Base-by-base conservation (phyloP, 2,888 invertebrate species). In the Heliconius ethilla region DNA sequence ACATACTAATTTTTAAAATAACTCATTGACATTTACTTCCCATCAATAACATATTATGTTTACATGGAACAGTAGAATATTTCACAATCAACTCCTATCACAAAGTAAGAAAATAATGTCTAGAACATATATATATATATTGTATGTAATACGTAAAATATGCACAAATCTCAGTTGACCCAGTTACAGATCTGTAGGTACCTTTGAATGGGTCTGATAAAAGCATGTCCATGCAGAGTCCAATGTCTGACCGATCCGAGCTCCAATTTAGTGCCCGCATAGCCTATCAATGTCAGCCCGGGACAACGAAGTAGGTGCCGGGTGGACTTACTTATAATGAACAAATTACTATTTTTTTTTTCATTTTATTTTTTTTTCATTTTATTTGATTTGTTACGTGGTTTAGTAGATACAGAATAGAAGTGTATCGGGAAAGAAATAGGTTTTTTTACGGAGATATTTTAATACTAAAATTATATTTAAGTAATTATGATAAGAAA, bases 181-280 rank as follows among this genome's bases (percentile, higher is more conserved):
- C 89, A 93, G 87, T 92, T 93, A 89, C 85, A 85, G 86, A 91
- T 89, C 88, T 25, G 63, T 37, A 37, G 37, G 40, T 89, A 91
- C 91, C 91, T 92, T 91, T 91, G 90, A 91, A 91, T 91, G 82
- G 87, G 85, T 82, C 86, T 88, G 89, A 92, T 91, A 93, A 92
- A 92, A 91, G 91, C 91, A 89, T 88, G 89, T 92, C 90, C 87
- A 88, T 89, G 89, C 90, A 88, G 88, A 91, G 90, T 90, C 92
- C 90, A 89, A 92, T 91, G 89, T 90, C 88, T 86, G 88, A 84
- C 84, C 84, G 86, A 84, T 86, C 86, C 85, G 86, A 87, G 90
- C 88, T 84, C 89, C 91, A 90, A 91, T 92, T 90, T 89, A 89
- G 88, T 88, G 86, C 92, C 92, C 91, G 90, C 89, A 93, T 92